Base-by-base conservation (phyloP, 2,888 invertebrate genomes). In the Tinea semifulvella region DNA sequence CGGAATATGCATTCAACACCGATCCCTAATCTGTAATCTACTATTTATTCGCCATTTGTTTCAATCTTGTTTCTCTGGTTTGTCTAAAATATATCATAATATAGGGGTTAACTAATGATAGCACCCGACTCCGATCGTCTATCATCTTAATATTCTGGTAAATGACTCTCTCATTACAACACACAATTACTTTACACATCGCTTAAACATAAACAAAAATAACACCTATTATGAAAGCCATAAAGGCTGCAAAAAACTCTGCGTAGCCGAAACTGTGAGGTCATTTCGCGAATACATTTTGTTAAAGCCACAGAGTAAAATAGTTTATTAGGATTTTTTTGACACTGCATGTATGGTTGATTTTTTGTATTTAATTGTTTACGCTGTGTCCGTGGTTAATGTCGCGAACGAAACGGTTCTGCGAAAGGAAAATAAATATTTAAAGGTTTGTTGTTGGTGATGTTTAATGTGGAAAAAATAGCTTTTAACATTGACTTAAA, bases 121-220 rank as follows among this genome's bases (percentile, higher is more conserved):
- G 31, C 31, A 2, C 11, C 13, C 6, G 31, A 31, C 31, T 31
- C 14, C 11, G 31, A 31, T 31, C 31, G 31, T 31, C 31, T 31
- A 31, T 31, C 31, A 31, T 31, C 14, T 31, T 31, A 31, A 31
- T 31, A 31, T 31, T 14, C 7, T 52, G 52, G 58, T 69, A 72
- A 74, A 58, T 68, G 71, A 55, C 69, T 65, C 55, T 57, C 69
- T 69, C 73, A 65, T 74, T 75, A 73, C 49, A 53, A 11, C 11
- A 7, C 31, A 31, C 31, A 13, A 31, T 14, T 31, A 13, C n/a
- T 14, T 31, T 31, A 31, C 14, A 31, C 31, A 31, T 7, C 11
- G 11, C 3, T n/a, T 27, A n/a, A 31, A 14, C 6, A 31, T n/a
- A 13, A 6, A 11, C 2, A 4, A 31, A 31, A 13, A 2, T 13